phyloP scores from a whole-genome alignment of 2,888 invertebrate genomes.

The Rotaria magnacalcarata region DNA sequence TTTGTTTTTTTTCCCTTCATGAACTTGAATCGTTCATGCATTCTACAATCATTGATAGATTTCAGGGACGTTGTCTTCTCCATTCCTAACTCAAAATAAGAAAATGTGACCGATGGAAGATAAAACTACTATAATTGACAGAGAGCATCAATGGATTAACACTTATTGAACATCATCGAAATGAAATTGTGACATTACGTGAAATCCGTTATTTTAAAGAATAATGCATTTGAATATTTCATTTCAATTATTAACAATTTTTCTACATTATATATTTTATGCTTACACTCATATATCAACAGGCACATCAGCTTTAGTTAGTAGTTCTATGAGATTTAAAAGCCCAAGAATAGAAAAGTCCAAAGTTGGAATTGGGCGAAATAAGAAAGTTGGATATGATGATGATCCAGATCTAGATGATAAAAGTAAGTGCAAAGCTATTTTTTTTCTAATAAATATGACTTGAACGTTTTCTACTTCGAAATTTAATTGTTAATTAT shows the following conservation, averaged over 20 bases:
- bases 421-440: neutral
- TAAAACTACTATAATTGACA: neutral
- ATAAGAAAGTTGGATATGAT: neutral
- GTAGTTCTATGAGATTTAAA: neutral
- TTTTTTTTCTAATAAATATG: neutral
- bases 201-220: neutral
- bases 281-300: neutral
- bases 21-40: neutral
- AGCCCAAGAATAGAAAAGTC: neutral
- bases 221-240: neutral
- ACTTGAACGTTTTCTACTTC: no score
- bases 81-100: neutral
- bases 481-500: no score
- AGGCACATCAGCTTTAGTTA: neutral
- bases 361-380: neutral
- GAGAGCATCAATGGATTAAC: no score
- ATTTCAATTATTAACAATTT: neutral
- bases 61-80: neutral
- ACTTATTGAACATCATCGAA: no score
- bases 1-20: neutral
- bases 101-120: neutral
- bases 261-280: neutral
- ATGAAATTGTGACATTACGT: no score
- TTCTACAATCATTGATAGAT: neutral
- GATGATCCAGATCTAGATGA: neutral